Evolutionary conservation across 2,888 invertebrate species (phyloP), one percentile per base, ranked within the genome.

Genomic region (Homarus gammarus): DNA sequence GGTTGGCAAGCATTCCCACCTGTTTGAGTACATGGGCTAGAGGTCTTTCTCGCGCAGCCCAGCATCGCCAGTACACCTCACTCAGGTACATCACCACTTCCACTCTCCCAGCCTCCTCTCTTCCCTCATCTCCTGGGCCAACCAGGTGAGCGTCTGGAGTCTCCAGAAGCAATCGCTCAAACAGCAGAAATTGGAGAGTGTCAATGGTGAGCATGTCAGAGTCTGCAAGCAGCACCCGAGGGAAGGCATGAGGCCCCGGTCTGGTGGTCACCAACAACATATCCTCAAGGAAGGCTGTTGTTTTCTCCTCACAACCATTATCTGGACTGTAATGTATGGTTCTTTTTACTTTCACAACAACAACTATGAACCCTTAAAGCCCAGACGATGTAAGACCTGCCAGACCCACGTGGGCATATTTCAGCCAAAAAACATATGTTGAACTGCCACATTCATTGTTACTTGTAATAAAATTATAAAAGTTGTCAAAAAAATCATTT

Each of bases 181-280:
- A 97, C 22, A 97, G 94, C 0, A 96, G 96, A 93, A 97, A 96
- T 91, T 97, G 97, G 75, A 97, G 93, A 0, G 96, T 94, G 92
- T 96, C 96, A 89, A 96, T 93, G 78, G 94, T 93, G 83, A 94
- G 93, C 12, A 95, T 94, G 10, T 95, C 94, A 81, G 94, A 93
- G 93, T 96, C 96, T 92, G 96, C 96, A 84, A 97, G 94, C 93
- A 95, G 96, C 2, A 97, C 95, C 87, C 96, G 93, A 92, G 95
- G 95, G 87, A 93, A 93, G 12, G 81, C 56, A 61, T 84, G 77
- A 3, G 84, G 61, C 49, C 70, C 72, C 18, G 44, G 36, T n/a
- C 87, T 70, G 2, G 91, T 91, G 18, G 90, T 89, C 49, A 91
- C 56, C 31, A 90, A 78, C 38, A 91, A 83, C 5, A 91, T 78